Percentiles rank a stretch among this genome's conserved stretches.
These are phyloP conservation scores for Pachymerium ferrugineum DNA, from an alignment of 2,888 invertebrate genomes.

Conservation along the genomic window DNA sequence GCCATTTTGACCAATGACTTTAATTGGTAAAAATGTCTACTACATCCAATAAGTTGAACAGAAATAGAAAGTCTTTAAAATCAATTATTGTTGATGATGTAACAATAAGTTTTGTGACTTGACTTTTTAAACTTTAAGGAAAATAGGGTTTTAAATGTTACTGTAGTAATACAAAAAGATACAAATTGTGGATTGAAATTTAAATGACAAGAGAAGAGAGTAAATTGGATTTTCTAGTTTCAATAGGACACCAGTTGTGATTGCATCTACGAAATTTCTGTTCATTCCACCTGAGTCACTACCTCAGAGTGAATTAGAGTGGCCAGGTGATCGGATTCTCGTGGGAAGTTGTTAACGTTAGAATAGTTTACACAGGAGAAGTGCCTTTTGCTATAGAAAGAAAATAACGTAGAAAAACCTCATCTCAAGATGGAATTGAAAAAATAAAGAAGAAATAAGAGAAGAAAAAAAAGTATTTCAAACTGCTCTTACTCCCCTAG, in stretches of 20 bases:
- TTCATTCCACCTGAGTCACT: not conserved
- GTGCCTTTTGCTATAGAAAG: not conserved
- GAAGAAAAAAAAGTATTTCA: not conserved
- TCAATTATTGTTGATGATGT: too few relatives aligned
- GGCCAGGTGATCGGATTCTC: conserved; percentile 6
- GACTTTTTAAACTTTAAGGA: too few relatives aligned
- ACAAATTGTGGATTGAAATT: not conserved
- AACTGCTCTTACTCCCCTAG: not conserved
- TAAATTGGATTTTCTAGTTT: not conserved
- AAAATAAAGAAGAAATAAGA: too few relatives aligned
- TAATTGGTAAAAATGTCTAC: too few relatives aligned
- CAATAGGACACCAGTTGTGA: not conserved
- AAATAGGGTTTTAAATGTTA: not conserved
- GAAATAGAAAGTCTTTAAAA: too few relatives aligned
- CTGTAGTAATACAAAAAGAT: not conserved
- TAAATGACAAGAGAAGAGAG: not conserved
- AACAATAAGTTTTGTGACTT: too few relatives aligned
- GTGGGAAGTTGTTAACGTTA: not conserved
- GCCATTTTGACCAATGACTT: too few relatives aligned
- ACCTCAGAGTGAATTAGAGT: not conserved
- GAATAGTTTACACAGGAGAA: not conserved
- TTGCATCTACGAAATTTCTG: not conserved
- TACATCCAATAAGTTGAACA: too few relatives aligned
- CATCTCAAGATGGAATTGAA: too few relatives aligned
- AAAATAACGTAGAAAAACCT: not conserved